Conservation (phyloP, 30 jellyfish, hydroid and myxozoan genomes). For the Aurelia sp. region DNA sequence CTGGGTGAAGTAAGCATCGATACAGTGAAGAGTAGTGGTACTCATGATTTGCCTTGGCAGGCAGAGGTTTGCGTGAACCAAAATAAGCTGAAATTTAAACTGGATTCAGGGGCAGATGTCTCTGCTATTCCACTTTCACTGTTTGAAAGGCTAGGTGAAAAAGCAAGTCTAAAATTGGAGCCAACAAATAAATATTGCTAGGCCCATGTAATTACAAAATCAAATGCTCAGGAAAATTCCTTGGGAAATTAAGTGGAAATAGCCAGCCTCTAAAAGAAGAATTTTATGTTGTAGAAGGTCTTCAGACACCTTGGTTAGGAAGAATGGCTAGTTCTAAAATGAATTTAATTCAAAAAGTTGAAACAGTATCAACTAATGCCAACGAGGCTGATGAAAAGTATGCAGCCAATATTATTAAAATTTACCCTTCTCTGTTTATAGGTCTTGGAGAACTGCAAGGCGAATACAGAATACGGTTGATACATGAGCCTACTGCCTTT, state of each 20-base stretch:
- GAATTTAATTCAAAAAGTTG: no score
- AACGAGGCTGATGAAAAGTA: constrained; percentile 12
- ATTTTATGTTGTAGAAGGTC: no score
- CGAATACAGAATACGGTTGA: no score
- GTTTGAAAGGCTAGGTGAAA: constrained; percentile 35
- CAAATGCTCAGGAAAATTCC: constrained; percentile 21
- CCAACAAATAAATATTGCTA: constrained; percentile 19
- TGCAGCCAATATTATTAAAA: background rate
- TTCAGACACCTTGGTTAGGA: no score
- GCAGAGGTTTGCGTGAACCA: constrained; percentile 55
- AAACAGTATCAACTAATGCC: constrained; percentile 4
- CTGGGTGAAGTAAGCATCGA: constrained; percentile 43
- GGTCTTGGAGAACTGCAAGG: no score
- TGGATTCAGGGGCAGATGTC: constrained; percentile 59
- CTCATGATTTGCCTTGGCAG: constrained; percentile 60
- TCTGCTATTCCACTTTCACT: constrained; percentile 22
- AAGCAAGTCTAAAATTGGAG: constrained; percentile 17
- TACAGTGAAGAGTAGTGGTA: constrained; percentile 23
- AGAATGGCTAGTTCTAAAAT: no score
- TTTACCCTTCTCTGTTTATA: background rate
- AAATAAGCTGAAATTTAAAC: constrained; percentile 35
- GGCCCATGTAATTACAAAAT: constrained; percentile 18
- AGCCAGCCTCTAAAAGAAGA: background rate
- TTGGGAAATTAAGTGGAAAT: constrained; percentile 17
- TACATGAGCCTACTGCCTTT: no score